Percentiles rank a stretch among this genome's conserved stretches.
Evolutionary conservation across 2,888 invertebrate genomes (phyloP).

Genomic region (Incurvaria masculella): DNA sequence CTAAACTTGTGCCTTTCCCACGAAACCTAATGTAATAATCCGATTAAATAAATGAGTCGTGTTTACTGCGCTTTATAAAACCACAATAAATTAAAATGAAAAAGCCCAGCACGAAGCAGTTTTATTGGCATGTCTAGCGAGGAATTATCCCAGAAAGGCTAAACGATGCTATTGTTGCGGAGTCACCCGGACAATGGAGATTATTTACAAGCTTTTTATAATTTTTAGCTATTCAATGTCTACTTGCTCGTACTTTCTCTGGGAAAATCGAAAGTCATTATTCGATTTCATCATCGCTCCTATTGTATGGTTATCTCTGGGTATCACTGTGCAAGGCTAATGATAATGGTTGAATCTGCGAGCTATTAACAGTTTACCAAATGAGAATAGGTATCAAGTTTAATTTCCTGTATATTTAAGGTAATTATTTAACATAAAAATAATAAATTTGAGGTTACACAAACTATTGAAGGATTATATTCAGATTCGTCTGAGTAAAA

Average conservation of each 20-base stretch:
- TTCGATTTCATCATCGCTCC: too few relatives aligned
- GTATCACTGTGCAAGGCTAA: too few relatives aligned
- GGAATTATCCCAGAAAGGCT: constrained; percentile 16
- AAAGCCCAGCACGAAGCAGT: constrained; percentile 12
- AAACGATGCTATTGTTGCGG: constrained; percentile 26
- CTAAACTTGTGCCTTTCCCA: background rate
- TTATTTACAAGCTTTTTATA: constrained; percentile 25
- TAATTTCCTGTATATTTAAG: too few relatives aligned
- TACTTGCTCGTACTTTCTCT: constrained; percentile 45
- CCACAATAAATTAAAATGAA: constrained; percentile 1
- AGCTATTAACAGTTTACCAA: too few relatives aligned
- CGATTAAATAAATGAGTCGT: constrained; percentile 33
- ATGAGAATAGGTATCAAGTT: too few relatives aligned
- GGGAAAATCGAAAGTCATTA: constrained; percentile 38
- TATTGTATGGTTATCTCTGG: too few relatives aligned
- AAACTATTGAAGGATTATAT: too few relatives aligned
- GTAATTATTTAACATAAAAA: too few relatives aligned
- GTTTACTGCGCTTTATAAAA: constrained; percentile 13
- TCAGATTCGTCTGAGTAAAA: too few relatives aligned
- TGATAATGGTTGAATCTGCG: too few relatives aligned
- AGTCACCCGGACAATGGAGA: background rate
- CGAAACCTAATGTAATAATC: constrained; percentile 24
- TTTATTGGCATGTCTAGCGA: constrained; percentile 14
- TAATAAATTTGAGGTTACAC: too few relatives aligned
- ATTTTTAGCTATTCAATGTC: constrained; percentile 28